Evolutionary conservation across 2,797 vertebrate species (phyloP).

Genomic region (Allobates femoralis): DNA sequence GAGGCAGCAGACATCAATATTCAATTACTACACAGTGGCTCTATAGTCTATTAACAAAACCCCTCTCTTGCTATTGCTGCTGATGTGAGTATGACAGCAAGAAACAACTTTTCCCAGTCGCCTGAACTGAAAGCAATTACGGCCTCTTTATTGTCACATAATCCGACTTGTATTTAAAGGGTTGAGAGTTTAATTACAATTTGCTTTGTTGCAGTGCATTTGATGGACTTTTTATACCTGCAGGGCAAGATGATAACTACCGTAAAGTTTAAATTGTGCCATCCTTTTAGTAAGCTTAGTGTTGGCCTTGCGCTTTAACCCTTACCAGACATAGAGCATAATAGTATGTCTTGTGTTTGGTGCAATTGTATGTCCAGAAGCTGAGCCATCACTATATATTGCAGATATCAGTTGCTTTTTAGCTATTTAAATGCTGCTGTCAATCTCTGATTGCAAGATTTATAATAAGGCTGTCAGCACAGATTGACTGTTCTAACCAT

Average conservation of each 20-base stretch:
- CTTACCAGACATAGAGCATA: no score
- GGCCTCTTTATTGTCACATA: not conserved
- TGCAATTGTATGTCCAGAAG: no score
- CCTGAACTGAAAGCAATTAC: conserved; percentile 46
- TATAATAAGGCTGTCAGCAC: no score
- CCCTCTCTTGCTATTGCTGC: not conserved
- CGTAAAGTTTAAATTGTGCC: not conserved
- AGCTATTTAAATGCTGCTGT: no score
- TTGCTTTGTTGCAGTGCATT: conserved; percentile 67
- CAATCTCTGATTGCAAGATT: no score
- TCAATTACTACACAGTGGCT: conserved; percentile 42
- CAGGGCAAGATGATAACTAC: conserved; percentile 64
- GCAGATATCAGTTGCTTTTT: no score
- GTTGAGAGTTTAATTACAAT: conserved; percentile 75
- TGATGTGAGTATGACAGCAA: not conserved
- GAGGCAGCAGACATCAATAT: conserved; percentile 48
- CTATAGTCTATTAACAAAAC: conserved; percentile 43
- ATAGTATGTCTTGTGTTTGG: no score
- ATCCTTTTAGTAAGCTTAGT: not conserved
- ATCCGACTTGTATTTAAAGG: conserved; percentile 66
- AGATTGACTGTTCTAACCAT: no score
- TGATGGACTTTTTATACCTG: conserved; percentile 70
- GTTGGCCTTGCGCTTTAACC: no score
- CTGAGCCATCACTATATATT: no score
- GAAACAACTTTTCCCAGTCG: not conserved